Conservation (phyloP, 2,113 vertebrate genomes). For the Colinus virginianus region DNA sequence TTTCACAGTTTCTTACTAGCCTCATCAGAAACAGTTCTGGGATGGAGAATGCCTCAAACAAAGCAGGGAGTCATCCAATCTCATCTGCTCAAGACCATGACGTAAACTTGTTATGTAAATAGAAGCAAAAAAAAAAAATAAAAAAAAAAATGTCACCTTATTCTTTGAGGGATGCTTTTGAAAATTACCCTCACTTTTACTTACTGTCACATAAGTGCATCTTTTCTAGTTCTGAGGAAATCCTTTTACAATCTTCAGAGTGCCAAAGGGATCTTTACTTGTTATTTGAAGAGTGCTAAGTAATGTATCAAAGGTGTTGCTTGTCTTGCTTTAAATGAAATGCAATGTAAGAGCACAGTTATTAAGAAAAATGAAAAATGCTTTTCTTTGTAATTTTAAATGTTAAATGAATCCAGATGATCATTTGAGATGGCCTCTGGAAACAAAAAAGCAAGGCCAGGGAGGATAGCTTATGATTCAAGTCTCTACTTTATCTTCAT, state of each 20-base stretch:
- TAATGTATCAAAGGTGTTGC: neutral
- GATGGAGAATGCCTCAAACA: neutral
- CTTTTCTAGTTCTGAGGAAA: neutral
- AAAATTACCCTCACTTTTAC: neutral
- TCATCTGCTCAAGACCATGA: neutral
- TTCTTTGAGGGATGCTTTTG: neutral
- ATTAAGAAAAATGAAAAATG: neutral
- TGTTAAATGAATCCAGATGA: neutral
- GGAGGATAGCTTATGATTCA: neutral
- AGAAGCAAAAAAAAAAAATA: neutral
- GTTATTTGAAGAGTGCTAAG: neutral
- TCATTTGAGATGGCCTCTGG: neutral
- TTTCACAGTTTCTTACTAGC: neutral
- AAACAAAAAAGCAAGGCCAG: neutral
- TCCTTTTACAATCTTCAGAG: neutral
- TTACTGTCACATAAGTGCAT: neutral
- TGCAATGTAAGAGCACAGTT: neutral
- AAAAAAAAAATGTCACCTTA: neutral
- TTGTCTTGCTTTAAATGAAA: neutral
- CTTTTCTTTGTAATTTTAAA: neutral
- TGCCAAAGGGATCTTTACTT: neutral
- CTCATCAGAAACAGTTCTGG: neutral
- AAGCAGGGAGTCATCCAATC: neutral
- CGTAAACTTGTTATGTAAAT: neutral
- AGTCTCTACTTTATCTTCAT: neutral